These are phyloP conservation scores for Nomada lathburiana DNA, from an alignment of 2,888 invertebrate genomes.

Conservation along the genomic window DNA sequence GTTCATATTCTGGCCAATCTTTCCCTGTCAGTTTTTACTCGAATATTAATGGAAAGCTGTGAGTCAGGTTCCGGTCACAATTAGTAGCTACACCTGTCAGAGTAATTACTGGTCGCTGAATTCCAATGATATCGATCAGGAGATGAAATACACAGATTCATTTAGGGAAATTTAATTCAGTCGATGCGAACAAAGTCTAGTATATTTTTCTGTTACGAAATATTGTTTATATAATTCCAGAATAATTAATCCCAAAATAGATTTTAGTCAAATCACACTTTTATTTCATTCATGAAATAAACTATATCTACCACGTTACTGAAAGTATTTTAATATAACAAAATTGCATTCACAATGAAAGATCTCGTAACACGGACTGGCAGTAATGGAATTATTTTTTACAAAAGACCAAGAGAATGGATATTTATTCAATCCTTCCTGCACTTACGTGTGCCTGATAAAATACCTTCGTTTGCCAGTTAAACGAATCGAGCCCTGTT, in stretches of 20 bases:
- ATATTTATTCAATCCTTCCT: not conserved
- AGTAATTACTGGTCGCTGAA: constrained; percentile 15
- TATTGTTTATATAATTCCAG: not conserved
- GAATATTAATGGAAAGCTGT: not conserved
- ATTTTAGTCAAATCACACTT: too few species aligned
- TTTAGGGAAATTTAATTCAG: not conserved
- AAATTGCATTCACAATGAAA: not conserved
- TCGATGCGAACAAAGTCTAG: not conserved
- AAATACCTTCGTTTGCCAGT: not conserved
- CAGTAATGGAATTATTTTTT: not conserved
- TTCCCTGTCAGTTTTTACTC: not conserved
- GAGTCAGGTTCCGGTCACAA: not conserved
- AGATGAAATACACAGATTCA: not conserved
- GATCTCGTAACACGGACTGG: not conserved
- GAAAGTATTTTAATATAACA: not conserved
- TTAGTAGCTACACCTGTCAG: not conserved
- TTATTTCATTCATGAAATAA: not conserved
- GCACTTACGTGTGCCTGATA: not conserved
- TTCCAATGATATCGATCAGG: constrained; percentile 11
- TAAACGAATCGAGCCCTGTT: constrained; percentile 3
- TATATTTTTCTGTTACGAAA: not conserved
- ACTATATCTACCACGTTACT: not conserved
- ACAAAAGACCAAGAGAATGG: not conserved
- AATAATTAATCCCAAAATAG: too few species aligned
- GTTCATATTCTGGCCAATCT: not conserved